Evolutionary conservation across 2,888 invertebrate species (phyloP), one percentile per base, ranked within the genome.

Genomic region (Hymenopus coronatus): DNA sequence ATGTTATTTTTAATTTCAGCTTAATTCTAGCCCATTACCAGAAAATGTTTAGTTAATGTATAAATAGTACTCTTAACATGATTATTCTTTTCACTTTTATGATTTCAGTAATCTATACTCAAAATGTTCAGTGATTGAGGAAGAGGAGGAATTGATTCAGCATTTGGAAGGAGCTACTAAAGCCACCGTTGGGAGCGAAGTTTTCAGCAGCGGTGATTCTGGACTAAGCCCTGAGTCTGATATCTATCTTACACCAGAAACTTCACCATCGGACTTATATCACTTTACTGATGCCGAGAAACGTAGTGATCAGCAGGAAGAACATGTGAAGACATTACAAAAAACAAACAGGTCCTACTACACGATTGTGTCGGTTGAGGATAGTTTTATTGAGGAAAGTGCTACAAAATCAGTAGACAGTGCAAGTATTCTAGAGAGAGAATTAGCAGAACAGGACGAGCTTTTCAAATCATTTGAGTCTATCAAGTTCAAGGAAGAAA

Each of bases 371-470:
- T 91, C 91, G 84, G 89, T 92, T 15, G 92, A 92, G 85, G 91
- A 92, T 88, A 91, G 91, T 84, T 91, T 90, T 91, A 92, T 90
- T 93, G 93, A 90, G 93, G 91, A 91, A 91, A 93, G 93, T 84
- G 91, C 93, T 90, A 15, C 12, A 82, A 93, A 93, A 82, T 93
- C 93, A 40, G 93, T 93, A 90, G 94, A 94, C 88, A 92, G 92
- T 70, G 93, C 93, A 25, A 85, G 84, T 90, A 92, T 93, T 90
- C 91, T 94, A 91, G 94, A 94, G 86, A 94, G 93, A 91, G 95
- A 95, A 92, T 93, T 94, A 28, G 93, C 92, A 46, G 94, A 95
- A 92, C 95, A 94, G 92, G 94, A 94, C 91, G 94, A 93, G 84
- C 92, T 95, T 82, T 94, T 94, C 83, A 93, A 93, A 92, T 94